These are phyloP conservation scores for Germaria angustata DNA, from an alignment of 2,888 invertebrate species.

Conservation along the genomic window DNA sequence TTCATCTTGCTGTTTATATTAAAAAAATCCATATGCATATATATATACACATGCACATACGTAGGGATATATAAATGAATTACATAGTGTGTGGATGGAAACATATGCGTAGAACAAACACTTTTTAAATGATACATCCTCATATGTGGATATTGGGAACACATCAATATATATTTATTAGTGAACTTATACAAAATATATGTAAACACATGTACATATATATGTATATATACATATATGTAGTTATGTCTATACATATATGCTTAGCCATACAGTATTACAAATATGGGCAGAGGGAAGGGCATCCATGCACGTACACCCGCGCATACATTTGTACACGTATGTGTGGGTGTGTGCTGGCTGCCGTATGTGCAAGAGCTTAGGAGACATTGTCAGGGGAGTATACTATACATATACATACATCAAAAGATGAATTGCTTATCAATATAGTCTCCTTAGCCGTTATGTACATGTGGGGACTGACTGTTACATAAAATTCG, in stretches of 20 bases:
- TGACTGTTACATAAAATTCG: conserved; percentile 1
- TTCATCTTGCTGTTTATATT: too few relatives aligned
- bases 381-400: conserved; percentile 59
- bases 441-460: conserved; percentile 60
- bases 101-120: conserved; percentile 32
- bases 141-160: conserved; percentile 32
- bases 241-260: not conserved
- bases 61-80: too few relatives aligned
- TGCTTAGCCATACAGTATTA: not conserved
- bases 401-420: conserved; percentile 12
- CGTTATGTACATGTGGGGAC: conserved; percentile 19
- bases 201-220: not conserved
- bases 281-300: not conserved
- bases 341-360: not conserved
- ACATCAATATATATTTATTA: conserved; percentile 25
- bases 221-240: not conserved
- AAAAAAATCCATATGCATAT: too few relatives aligned
- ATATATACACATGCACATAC: too few relatives aligned
- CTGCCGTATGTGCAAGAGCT: conserved; percentile 19
- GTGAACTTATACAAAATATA: not conserved
- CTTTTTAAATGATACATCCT: not conserved
- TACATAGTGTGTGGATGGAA: not conserved
- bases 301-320: not conserved
- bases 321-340: not conserved
- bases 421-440: conserved; percentile 60